Evolutionary conservation across 2,797 vertebrate species (phyloP).

Genomic region (Danio choprae): DNA sequence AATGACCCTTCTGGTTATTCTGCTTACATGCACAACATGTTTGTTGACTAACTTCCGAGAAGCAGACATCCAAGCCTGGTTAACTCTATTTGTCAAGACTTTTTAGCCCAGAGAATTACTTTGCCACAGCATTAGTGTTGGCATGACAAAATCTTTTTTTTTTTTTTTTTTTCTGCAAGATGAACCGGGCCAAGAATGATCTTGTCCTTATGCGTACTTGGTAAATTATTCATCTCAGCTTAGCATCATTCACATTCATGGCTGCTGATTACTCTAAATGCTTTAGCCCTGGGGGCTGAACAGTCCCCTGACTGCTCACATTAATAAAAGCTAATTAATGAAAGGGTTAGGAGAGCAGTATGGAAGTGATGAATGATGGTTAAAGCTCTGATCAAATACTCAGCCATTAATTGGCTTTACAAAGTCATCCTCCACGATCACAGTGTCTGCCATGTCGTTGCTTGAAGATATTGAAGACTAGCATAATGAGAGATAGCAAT

Average conservation of each 20-base stretch:
- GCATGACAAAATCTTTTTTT: constrained; percentile 9
- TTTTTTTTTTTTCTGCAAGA: neutral
- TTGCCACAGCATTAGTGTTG: neutral
- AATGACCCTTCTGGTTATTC: neutral
- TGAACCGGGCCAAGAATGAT: neutral
- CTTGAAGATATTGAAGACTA: neutral
- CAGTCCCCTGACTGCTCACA: constrained; percentile 45
- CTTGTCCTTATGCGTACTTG: constrained; percentile 39
- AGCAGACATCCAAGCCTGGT: neutral
- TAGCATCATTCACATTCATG: constrained; percentile 51
- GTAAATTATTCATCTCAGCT: constrained; percentile 56
- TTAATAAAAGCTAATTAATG: constrained; percentile 60
- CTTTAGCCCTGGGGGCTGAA: constrained; percentile 50
- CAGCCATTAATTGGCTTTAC: constrained; percentile 53
- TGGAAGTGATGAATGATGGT: constrained; percentile 50
- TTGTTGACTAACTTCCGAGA: neutral
- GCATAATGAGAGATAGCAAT: neutral
- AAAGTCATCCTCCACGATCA: constrained; percentile 48
- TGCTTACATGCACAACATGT: neutral
- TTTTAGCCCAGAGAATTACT: neutral
- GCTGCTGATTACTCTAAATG: constrained; percentile 53
- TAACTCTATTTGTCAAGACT: neutral
- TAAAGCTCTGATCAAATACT: constrained; percentile 56
- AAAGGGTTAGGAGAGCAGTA: constrained; percentile 50
- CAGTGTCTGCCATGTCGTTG: constrained; percentile 11